Conservation (phyloP, 2,797 vertebrate genomes). For the Diplodus sargus region DNA sequence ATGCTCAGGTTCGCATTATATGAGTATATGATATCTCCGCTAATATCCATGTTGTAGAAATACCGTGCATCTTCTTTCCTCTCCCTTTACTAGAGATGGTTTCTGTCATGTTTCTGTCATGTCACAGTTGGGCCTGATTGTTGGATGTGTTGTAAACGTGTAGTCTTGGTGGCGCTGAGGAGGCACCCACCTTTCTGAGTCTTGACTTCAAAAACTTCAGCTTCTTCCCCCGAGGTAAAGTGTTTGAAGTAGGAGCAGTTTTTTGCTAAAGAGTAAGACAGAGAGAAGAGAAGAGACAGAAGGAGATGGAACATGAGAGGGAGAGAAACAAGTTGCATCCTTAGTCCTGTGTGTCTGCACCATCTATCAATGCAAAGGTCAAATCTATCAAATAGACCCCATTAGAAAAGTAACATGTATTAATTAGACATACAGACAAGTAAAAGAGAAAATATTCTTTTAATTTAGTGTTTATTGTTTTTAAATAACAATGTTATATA, state of each 20-base stretch:
- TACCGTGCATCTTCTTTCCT: neutral
- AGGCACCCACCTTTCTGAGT: constrained; percentile 94
- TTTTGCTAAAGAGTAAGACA: constrained; percentile 81
- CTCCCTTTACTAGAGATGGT: neutral
- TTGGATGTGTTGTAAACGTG: neutral
- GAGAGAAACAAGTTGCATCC: constrained; percentile 32
- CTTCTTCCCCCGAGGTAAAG: constrained; percentile 94
- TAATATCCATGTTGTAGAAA: neutral
- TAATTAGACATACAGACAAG: neutral
- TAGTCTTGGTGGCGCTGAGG: constrained; percentile 10
- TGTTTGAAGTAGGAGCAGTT: constrained; percentile 99
- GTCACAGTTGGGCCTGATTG: neutral
- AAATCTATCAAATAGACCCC: constrained; percentile 1
- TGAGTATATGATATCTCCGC: neutral
- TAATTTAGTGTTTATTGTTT: neutral
- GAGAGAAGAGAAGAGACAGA: constrained; percentile 8
- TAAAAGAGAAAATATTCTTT: neutral
- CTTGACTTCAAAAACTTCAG: constrained; percentile 95
- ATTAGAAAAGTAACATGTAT: neutral
- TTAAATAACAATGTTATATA: neutral
- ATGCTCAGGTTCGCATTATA: neutral
- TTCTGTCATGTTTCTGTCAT: neutral
- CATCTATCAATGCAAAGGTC: constrained; percentile 30
- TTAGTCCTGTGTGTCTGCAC: constrained; percentile 31
- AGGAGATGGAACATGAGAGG: constrained; percentile 57